phyloP scores from a whole-genome alignment of 1,140 invertebrate genomes.

The Yoshiicerus persimilis region DNA sequence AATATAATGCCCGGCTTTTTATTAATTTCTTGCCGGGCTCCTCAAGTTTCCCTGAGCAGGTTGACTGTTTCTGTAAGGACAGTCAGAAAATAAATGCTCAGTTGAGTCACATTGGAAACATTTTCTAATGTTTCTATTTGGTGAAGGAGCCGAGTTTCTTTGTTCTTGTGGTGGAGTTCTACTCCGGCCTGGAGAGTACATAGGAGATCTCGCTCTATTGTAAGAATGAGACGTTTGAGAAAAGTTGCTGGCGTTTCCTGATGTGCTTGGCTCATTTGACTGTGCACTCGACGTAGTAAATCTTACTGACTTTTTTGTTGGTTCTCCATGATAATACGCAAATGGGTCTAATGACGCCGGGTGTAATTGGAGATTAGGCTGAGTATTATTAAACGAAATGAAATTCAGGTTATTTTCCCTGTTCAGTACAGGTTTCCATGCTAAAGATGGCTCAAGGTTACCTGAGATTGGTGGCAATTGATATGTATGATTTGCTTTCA shows the following conservation, averaged over 20 bases:
- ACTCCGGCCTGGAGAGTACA: no score
- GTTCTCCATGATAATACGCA: not conserved
- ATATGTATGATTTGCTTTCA: conserved; percentile 8
- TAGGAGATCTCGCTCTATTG: not conserved
- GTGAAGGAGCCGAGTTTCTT: no score
- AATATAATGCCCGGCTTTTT: not conserved
- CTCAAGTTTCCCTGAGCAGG: not conserved
- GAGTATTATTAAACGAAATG: not conserved
- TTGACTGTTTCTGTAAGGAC: no score
- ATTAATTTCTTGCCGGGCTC: not conserved
- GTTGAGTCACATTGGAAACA: no score
- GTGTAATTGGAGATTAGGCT: not conserved
- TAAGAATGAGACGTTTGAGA: not conserved
- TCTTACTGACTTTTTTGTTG: not conserved
- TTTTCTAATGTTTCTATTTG: no score
- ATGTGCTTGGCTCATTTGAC: not conserved
- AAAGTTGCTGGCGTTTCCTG: not conserved
- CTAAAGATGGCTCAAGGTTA: conserved; percentile 8
- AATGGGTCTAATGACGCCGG: conserved; percentile 22
- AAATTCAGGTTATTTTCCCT: not conserved
- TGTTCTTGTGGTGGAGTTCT: no score
- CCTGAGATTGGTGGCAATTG: not conserved
- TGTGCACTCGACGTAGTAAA: not conserved
- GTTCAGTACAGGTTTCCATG: not conserved
- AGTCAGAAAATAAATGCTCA: no score